Percentiles rank a stretch among this genome's conserved stretches.
phyloP scores from a whole-genome alignment of 2,797 vertebrate species.

The Pangasius mekongensis region DNA sequence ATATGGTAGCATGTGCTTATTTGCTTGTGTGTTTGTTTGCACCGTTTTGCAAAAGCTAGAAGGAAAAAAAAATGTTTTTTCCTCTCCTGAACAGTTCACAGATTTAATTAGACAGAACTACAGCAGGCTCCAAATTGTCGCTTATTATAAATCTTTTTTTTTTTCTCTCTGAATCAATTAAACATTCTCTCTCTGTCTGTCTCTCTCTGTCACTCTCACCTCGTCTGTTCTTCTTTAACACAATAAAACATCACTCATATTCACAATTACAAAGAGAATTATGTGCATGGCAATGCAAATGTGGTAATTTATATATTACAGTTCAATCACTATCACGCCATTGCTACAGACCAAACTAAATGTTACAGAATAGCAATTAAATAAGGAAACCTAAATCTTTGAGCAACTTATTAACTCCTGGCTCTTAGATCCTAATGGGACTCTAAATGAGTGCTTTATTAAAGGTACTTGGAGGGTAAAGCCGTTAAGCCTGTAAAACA shows the following conservation, averaged over 20 bases:
- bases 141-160: not conserved
- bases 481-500: not conserved
- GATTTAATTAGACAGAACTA: conserved; percentile 20
- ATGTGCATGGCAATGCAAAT: not conserved
- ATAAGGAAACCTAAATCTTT: not conserved
- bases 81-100: not conserved
- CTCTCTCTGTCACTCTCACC: not conserved
- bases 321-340: not conserved
- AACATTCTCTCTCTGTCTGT: not conserved
- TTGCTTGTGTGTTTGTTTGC: not conserved
- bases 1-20: not conserved
- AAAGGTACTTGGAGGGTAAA: not conserved
- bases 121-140: not conserved
- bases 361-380: not conserved
- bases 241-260: not conserved
- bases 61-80: not conserved
- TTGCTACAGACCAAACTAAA: not conserved
- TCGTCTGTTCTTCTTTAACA: not conserved
- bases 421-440: not conserved
- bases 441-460: not conserved
- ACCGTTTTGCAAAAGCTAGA: not conserved
- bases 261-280: not conserved
- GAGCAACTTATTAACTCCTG: not conserved
- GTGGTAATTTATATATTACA: not conserved
- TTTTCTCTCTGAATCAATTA: not conserved